Evolutionary conservation across 2,113 vertebrate genomes (phyloP).

Genomic region (Epinephelus fuscoguttatus): DNA sequence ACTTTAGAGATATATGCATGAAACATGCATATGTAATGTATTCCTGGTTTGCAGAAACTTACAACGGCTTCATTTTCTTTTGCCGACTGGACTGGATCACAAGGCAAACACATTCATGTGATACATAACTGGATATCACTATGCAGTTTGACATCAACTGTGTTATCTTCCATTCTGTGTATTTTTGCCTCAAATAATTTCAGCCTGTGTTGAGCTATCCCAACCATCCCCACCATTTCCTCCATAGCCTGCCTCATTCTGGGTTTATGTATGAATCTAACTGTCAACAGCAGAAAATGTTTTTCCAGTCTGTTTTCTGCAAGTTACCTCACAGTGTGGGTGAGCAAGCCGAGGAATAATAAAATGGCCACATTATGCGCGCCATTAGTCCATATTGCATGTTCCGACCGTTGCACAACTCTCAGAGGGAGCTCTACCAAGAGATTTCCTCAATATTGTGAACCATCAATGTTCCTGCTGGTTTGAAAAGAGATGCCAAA

Average conservation of each 20-base stretch:
- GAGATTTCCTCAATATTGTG: conserved; percentile 43
- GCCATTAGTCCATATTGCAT: conserved; percentile 30
- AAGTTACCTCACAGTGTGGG: conserved; percentile 34
- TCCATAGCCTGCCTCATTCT: neutral
- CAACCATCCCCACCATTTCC: neutral
- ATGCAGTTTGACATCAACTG: neutral
- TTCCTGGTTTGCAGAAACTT: too few relatives aligned
- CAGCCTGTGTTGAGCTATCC: neutral
- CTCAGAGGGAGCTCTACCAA: conserved; percentile 25
- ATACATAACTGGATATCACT: neutral
- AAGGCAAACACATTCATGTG: neutral
- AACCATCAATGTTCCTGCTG: conserved; percentile 29
- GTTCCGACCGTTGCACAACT: conserved; percentile 30
- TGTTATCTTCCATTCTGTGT: neutral
- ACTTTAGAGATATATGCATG: too few relatives aligned
- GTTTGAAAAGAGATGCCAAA: conserved; percentile 29
- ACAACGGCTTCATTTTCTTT: too few relatives aligned
- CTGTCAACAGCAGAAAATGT: conserved; percentile 24
- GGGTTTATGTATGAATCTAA: conserved; percentile 6
- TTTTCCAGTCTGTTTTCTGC: conserved; percentile 27
- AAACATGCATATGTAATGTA: too few relatives aligned
- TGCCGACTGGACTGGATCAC: neutral
- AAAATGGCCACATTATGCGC: conserved; percentile 38
- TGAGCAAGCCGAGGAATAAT: conserved; percentile 35
- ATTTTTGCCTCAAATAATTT: neutral